phyloP scores from a whole-genome alignment of 2,888 invertebrate genomes.

The Philaethria dido region DNA sequence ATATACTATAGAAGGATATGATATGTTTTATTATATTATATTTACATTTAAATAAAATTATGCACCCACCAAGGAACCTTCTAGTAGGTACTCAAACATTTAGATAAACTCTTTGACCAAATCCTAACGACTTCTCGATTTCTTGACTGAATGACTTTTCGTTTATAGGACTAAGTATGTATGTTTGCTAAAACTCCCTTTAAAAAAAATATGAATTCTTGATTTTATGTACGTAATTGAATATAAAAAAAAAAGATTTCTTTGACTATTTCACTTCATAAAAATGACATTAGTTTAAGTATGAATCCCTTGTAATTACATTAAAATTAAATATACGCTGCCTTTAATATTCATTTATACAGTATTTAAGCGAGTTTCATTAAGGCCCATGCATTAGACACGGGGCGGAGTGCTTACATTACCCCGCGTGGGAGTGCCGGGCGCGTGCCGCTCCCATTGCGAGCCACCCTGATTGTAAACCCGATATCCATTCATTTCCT shows the following conservation, averaged over 20 bases:
- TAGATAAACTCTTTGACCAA: no score
- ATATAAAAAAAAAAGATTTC: background rate
- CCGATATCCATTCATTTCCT: constrained; percentile 55
- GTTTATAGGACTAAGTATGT: no score
- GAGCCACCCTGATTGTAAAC: constrained; percentile 65
- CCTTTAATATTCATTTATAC: constrained; percentile 32
- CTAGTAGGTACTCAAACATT: no score
- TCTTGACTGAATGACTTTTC: no score
- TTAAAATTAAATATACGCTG: constrained; percentile 22
- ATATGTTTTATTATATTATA: no score
- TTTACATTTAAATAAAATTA: no score
- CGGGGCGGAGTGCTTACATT: constrained; percentile 52
- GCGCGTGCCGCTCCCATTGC: constrained; percentile 83
- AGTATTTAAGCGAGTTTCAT: constrained; percentile 40
- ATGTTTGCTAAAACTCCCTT: background rate
- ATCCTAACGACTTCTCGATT: no score
- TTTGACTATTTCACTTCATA: background rate
- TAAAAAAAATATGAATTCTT: background rate
- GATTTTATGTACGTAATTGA: background rate
- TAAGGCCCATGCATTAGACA: constrained; percentile 53
- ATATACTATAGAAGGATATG: no score
- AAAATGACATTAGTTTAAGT: background rate
- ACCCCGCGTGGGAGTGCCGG: constrained; percentile 78
- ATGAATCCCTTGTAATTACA: constrained; percentile 28
- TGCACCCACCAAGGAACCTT: no score